Conservation (phyloP, 23 tunicate species). For the Halocynthia roretzi region DNA sequence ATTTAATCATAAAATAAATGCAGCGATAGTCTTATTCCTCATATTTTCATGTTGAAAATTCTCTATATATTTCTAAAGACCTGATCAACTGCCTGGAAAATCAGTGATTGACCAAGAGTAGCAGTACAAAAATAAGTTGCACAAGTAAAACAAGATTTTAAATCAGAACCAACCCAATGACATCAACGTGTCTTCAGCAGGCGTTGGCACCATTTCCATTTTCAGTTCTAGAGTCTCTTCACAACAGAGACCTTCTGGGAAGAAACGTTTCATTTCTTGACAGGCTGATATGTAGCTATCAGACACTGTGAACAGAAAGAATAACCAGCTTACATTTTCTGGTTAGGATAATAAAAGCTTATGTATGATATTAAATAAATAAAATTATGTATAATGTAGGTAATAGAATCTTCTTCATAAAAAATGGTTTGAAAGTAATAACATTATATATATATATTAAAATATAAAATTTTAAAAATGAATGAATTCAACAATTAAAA, state of each 20-base stretch:
- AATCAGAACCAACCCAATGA: slow-evolving; percentile 30
- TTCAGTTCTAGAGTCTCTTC: slow-evolving; percentile 48
- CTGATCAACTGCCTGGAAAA: too few species aligned
- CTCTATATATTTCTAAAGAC: too few species aligned
- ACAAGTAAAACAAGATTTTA: neutral
- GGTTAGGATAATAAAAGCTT: too few species aligned
- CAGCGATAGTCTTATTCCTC: too few species aligned
- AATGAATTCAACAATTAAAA: neutral
- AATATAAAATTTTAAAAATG: neutral
- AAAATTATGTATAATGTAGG: neutral
- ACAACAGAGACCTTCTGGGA: slow-evolving; percentile 78
- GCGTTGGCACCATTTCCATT: slow-evolving; percentile 57
- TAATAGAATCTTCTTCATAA: neutral
- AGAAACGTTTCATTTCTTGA: slow-evolving; percentile 61
- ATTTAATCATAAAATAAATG: too few species aligned
- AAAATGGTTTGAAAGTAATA: neutral
- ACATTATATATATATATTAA: too few species aligned
- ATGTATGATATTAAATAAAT: too few species aligned
- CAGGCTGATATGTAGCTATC: slow-evolving; percentile 64
- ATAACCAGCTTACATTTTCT: neutral
- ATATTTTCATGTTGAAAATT: too few species aligned
- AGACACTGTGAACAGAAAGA: slow-evolving; percentile 33
- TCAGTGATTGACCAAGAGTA: too few species aligned
- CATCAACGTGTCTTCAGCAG: slow-evolving; percentile 40
- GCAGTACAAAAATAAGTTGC: too few species aligned